Base-by-base conservation (phyloP, 2,113 vertebrate species). In the Catharus fuscescens region DNA sequence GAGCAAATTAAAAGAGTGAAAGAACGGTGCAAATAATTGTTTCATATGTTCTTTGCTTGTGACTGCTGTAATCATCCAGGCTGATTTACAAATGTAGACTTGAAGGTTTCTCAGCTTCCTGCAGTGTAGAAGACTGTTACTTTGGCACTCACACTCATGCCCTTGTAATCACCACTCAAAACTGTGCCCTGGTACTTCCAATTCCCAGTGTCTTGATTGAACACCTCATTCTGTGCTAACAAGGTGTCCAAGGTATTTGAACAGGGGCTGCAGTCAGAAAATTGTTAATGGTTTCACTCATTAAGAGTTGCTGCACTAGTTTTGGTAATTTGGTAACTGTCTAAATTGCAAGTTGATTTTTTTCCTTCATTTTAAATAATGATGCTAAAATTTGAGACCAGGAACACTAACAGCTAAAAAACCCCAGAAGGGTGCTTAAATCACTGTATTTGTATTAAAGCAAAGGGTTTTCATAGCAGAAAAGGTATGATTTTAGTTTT, bases 11-110 rank as follows among this genome's bases (percentile, higher is more conserved):
- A 98, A 98, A 98, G 96, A 96, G 92, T 96, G 96, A 96, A 98
- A 97, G 97, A 97, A 97, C 81, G 31, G 96, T 98, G 97, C 96
- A 97, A 98, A 98, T 98, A 98, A 98, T 98, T 98, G 98, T 98
- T 98, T 98, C 97, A 73, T 97, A 97, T 97, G 97, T 97, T 97
- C 98, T 98, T 98, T 98, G 98, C 98, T 98, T 98, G 99, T 98
- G 98, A 98, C 98, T 99, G 98, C 98, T 98, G 99, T 99, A 99
- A 99, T 99, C 99, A 99, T 98, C 98, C 97, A 98, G 98, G 98
- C 99, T 99, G 99, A 99, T 99, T 99, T 99, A 99, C 99, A 99
- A 99, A 99, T 98, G 99, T 98, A 99, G 98, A 98, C 99, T 99
- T 99, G 98, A 99, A 99, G 99, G 99, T 99, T 99, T 98, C 98